A percentile compares a stretch with the other conserved stretches of the same genome.
phyloP scores from a whole-genome alignment of 2,888 invertebrate species.

The Sisyra nigra region DNA sequence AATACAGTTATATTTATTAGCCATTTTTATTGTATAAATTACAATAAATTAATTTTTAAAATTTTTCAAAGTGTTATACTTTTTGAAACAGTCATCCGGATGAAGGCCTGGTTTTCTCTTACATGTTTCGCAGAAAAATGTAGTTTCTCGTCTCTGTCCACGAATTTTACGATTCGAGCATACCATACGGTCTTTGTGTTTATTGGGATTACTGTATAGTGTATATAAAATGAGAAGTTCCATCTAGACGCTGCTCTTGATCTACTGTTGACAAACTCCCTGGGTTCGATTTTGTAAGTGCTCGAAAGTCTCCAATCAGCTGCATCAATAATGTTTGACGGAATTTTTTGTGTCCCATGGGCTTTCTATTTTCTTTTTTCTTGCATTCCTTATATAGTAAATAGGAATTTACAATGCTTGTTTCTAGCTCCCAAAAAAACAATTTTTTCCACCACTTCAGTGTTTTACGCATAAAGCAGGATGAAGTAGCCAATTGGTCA shows the following conservation, averaged over 20 bases:
- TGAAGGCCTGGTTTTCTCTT: not conserved
- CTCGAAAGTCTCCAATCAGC: too few relatives aligned
- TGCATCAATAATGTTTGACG: too few relatives aligned
- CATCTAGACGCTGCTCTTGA: not conserved
- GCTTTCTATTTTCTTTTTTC: not conserved
- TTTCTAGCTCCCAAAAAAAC: constrained; percentile 16
- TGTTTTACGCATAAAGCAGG: constrained; percentile 15
- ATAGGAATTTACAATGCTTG: constrained; percentile 13
- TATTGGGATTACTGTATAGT: not conserved
- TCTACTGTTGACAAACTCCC: too few relatives aligned
- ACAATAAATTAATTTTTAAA: too few relatives aligned
- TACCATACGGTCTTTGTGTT: not conserved
- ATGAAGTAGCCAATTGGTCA: constrained; percentile 15
- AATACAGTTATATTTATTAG: too few relatives aligned
- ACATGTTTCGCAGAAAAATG: not conserved
- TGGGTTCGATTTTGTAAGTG: too few relatives aligned
- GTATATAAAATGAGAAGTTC: not conserved
- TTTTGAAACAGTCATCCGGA: not conserved
- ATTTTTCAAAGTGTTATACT: too few relatives aligned
- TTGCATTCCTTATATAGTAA: constrained; percentile 12
- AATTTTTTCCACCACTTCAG: constrained; percentile 17
- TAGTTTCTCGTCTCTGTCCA: not conserved
- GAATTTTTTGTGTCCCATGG: too few relatives aligned
- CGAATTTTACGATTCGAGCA: not conserved
- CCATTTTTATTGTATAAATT: too few relatives aligned